These are phyloP conservation scores for Pandemis heparana DNA, from an alignment of 2,888 invertebrate species.

Conservation along the genomic window DNA sequence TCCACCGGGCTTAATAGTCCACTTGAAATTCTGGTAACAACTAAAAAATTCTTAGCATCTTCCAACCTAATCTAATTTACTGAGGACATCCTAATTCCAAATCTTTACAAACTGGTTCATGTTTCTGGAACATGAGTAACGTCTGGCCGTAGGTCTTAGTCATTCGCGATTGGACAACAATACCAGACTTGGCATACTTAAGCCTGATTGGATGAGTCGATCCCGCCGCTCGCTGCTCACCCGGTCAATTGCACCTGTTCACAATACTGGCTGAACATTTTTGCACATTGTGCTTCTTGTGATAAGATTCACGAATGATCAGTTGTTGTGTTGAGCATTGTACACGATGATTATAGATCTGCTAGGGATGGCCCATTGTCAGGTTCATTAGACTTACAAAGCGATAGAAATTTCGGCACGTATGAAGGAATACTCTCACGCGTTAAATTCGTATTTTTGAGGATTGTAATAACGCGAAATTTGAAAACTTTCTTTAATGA, in stretches of 20 bases:
- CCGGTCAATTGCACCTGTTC: background rate
- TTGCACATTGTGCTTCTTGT: background rate
- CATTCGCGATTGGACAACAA: constrained; percentile 17
- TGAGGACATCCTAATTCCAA: background rate
- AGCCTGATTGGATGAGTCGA: constrained; percentile 15
- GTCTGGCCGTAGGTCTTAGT: constrained; percentile 5
- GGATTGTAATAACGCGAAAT: background rate
- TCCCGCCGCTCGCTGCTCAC: background rate
- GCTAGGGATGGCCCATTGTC: too few species aligned
- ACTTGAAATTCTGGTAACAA: background rate
- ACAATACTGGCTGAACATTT: background rate
- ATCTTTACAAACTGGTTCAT: background rate
- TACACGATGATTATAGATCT: background rate
- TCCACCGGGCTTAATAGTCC: background rate
- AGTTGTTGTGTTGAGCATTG: background rate
- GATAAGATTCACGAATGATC: background rate
- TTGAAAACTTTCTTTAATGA: background rate
- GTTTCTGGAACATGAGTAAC: background rate
- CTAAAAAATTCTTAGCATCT: background rate
- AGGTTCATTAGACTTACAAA: too few species aligned
- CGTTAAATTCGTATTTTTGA: background rate
- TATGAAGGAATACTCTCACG: too few species aligned
- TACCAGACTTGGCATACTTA: constrained; percentile 21
- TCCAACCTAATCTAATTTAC: background rate
- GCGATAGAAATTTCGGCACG: too few species aligned